Evolutionary conservation across 2,113 vertebrate species (phyloP).

Genomic region (Scomber scombrus): DNA sequence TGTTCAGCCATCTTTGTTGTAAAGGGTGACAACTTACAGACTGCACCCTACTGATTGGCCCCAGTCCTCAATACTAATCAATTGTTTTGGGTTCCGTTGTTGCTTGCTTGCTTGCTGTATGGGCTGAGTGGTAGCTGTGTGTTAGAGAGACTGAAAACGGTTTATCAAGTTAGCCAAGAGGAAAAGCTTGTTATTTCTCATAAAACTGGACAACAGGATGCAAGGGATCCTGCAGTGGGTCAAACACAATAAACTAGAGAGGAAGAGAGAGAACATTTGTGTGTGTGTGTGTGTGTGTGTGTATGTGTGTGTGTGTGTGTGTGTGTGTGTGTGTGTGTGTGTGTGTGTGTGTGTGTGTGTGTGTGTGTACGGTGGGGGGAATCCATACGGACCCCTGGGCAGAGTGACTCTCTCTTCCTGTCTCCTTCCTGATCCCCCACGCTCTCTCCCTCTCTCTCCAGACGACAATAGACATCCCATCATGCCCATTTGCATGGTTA

Average conservation of each 20-base stretch:
- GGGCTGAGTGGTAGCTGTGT: constrained; percentile 10
- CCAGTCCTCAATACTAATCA: background rate
- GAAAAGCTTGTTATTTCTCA: constrained; percentile 70
- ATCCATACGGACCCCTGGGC: constrained; percentile 53
- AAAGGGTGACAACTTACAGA: background rate
- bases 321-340: constrained; percentile 41
- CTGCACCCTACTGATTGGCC: background rate
- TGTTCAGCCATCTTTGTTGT: background rate
- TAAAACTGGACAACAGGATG: constrained; percentile 81
- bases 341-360: constrained; percentile 37
- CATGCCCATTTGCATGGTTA: constrained; percentile 73
- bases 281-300: constrained; percentile 41
- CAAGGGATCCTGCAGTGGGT: constrained; percentile 63
- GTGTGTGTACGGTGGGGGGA: constrained; percentile 42
- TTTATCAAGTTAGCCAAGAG: constrained; percentile 43
- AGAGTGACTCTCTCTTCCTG: constrained; percentile 95
- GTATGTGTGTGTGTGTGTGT: constrained; percentile 40
- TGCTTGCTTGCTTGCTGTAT: background rate
- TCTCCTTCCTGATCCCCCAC: constrained; percentile 93
- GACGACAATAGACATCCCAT: constrained; percentile 89
- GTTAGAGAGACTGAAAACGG: constrained; percentile 25
- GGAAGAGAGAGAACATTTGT: constrained; percentile 80
- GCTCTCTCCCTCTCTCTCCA: constrained; percentile 72
- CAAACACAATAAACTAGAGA: constrained; percentile 75
- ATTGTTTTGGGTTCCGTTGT: background rate